Percentiles rank a stretch among this genome's conserved stretches.
Evolutionary conservation across 2,797 vertebrate species (phyloP).

Genomic region (Enteromius treurensis): DNA sequence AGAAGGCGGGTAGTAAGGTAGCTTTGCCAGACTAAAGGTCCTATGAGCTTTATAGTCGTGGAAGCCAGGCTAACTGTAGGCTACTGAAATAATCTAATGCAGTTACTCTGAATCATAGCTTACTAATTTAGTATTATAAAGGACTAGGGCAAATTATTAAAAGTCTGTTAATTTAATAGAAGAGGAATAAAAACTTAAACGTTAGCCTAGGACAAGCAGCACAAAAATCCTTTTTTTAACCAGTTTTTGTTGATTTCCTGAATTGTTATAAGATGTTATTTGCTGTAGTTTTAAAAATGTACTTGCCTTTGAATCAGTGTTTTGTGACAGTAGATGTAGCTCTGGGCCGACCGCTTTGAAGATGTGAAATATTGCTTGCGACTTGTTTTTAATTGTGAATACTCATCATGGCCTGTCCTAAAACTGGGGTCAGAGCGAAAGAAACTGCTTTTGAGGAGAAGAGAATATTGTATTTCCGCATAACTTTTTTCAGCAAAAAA

Average conservation of each 20-base stretch:
- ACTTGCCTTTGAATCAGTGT: neutral
- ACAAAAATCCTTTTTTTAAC: neutral
- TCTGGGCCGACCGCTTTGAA: neutral
- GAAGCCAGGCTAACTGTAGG: too few species aligned
- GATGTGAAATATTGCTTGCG: neutral
- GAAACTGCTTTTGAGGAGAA: neutral
- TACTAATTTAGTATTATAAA: neutral
- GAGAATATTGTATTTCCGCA: neutral
- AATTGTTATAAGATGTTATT: neutral
- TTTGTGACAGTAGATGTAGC: conserved; percentile 1
- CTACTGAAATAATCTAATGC: neutral
- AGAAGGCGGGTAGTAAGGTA: too few species aligned
- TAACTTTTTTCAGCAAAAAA: too few species aligned
- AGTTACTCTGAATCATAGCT: neutral
- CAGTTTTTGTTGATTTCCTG: neutral
- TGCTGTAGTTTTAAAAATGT: neutral
- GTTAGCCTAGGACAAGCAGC: neutral
- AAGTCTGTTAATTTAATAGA: neutral
- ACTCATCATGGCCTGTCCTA: neutral
- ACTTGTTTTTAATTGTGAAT: neutral
- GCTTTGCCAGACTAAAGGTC: too few species aligned
- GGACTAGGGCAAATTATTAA: neutral
- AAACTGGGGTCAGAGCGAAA: neutral
- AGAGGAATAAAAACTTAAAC: neutral
- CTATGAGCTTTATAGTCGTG: too few species aligned